These are phyloP conservation scores for Brachyhypopomus gauderio DNA, from an alignment of 2,113 vertebrate species.

Conservation along the genomic window DNA sequence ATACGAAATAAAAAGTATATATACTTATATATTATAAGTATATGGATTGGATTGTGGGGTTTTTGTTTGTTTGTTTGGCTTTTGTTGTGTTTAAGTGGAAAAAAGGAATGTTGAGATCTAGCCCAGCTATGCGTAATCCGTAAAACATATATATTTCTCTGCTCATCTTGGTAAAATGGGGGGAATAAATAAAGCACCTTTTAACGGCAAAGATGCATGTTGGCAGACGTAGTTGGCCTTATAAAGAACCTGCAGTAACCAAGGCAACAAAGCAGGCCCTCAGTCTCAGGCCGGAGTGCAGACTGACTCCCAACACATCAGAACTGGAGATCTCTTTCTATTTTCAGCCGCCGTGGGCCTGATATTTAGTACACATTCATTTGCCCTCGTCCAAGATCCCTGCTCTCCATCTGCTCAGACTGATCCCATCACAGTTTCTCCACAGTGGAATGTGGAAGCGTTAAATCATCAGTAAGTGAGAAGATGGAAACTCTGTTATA, in stretches of 20 bases:
- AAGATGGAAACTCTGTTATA: no score
- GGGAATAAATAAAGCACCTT: background rate
- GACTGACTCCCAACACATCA: background rate
- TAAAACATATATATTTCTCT: background rate
- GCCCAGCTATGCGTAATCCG: background rate
- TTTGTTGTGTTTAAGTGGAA: background rate
- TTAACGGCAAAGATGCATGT: background rate
- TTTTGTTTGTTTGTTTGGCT: background rate
- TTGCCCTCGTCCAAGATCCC: conserved; percentile 1
- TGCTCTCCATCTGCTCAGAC: conserved; percentile 1
- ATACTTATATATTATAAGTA: no score
- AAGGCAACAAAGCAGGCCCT: conserved; percentile 8
- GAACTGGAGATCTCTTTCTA: conserved; percentile 17
- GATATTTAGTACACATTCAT: conserved; percentile 29
- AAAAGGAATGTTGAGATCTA: background rate
- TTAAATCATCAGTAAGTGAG: no score
- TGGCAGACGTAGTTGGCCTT: background rate
- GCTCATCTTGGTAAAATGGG: background rate
- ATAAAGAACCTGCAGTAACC: conserved; percentile 6
- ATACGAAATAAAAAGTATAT: background rate
- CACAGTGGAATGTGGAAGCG: background rate
- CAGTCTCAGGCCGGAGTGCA: background rate
- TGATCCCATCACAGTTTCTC: background rate
- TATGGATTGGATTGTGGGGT: background rate
- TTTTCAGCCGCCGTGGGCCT: conserved; percentile 2